Base-by-base conservation (phyloP, 2,113 vertebrate species). In the Toxotes jaculatrix region DNA sequence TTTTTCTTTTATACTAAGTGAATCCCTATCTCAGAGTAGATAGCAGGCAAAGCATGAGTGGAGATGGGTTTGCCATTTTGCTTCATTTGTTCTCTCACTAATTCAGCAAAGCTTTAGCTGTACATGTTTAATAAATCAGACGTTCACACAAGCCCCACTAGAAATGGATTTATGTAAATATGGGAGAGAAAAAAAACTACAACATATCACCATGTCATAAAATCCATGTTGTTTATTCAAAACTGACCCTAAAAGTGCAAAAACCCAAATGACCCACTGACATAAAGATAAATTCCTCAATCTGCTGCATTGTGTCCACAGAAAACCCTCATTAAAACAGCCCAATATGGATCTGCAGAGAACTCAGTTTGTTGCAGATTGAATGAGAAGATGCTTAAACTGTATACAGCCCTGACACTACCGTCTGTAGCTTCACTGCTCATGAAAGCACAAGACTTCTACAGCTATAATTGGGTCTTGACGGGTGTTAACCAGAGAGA, bases 381-480 rank as follows among this genome's bases (percentile, higher is more conserved):
- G 53, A 60, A 77, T 69, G 72, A 59, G 64, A 57, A 78, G 87
- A 83, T 79, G 85, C 83, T 79, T 17, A 7, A 60, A 74, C 60
- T 77, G 71, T 66, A 70, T 14, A 65, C 62, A 79, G 74, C 74
- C 62, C 64, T 86, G 87, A 87, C 89, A 86, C 78, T 27, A 75
- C 75, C 21, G 79, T 84, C 65, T 79, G 55, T 69, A 87, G 80
- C 83, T 42, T 80, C 83, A 83, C 80, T 73, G 13, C 77, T 83
- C 84, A 89, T 92, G 86, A 92, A 91, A 86, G 79, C 81, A 59
- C 34, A 7, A 73, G 68, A 77, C 84, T 87, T 80, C 86, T 23
- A 47, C 87, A 55, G 83, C 77, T 69, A 86, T 90, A 93, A 92
- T 88, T 93, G 87, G 87, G 87, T 91, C 83, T 77, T 88, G 91